A percentile compares a stretch with the other conserved stretches of the same genome.
Evolutionary conservation across 2,113 vertebrate species (phyloP).

Genomic region (Saguinus midas): DNA sequence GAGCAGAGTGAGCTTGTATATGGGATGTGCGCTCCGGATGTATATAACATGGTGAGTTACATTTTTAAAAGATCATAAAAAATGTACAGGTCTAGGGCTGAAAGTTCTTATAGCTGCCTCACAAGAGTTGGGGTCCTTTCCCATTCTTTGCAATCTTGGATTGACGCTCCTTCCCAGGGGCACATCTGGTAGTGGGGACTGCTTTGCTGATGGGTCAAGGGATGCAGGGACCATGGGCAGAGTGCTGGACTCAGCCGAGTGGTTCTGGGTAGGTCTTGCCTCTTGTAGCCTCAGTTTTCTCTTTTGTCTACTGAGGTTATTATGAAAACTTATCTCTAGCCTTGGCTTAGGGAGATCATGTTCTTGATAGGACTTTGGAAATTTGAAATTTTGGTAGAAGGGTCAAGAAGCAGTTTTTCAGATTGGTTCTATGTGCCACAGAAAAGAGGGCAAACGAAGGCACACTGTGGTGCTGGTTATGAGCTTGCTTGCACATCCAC

Average conservation of each 20-base stretch:
- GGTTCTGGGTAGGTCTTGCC: neutral
- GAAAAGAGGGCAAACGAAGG: neutral
- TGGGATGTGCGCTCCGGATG: too few relatives aligned
- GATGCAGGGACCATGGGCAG: neutral
- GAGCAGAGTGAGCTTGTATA: neutral
- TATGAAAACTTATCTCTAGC: fast-evolving
- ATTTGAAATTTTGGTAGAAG: neutral
- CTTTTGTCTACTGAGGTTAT: neutral
- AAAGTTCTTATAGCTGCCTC: neutral
- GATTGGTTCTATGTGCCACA: neutral
- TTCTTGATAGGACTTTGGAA: neutral
- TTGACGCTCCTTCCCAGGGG: neutral
- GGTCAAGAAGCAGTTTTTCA: neutral
- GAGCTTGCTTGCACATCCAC: too few relatives aligned
- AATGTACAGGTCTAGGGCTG: neutral
- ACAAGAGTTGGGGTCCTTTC: neutral
- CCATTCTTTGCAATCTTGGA: neutral
- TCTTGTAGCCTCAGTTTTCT: neutral
- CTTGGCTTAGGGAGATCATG: neutral
- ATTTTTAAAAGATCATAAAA: neutral
- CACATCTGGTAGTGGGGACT: too few relatives aligned
- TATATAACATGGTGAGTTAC: neutral
- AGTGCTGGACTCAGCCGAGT: neutral
- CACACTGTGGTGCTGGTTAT: fast-evolving
- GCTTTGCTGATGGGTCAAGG: neutral